Evolutionary conservation across 2,888 invertebrate genomes (phyloP), one percentile per base, ranked within the genome.

Genomic region (Pachliopta kotzebuea): DNA sequence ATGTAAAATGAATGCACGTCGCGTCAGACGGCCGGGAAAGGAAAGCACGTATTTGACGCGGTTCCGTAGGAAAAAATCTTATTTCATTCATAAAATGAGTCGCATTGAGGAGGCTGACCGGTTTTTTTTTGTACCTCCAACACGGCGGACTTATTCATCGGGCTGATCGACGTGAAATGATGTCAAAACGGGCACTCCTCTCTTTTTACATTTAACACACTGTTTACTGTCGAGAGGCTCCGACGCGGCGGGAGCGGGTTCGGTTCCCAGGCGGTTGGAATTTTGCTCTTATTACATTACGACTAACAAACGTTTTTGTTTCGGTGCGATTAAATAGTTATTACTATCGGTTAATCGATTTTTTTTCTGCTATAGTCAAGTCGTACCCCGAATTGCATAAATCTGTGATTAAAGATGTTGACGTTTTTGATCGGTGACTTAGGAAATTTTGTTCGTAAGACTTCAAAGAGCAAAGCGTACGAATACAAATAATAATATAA

Each of bases 11-110:
- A 88, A 88, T 88, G 88, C 88, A 90, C 90, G 88, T 87, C 84
- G 80, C 74, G 71, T 76, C 79, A 80, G 79, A 81, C 80, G 76
- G 74, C 72, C 77, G 78, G 75, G 84, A 85, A 83, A 90, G 90
- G 90, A 89, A 90, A 88, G 87, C 90, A 91, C 90, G 90, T 91
- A 90, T 90, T 88, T 81, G 88, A 80, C 87, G 84, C 87, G 87
- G 88, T 86, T 79, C 83, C 75, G 76, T 77, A 75, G 72, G 74
- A 80, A 88, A 85, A 90, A 90, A 86, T 80, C 83, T 87, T 89
- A 90, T 90, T 90, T 89, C 90, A 91, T 91, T 91, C 90, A 91
- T 90, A 90, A 90, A 90, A 88, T 84, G 87, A 89, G 86, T 89
- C 78, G 87, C 88, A 90, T 89, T 90, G 82, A 89, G 84, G 76